Conservation (phyloP, 2,797 vertebrate genomes). For the Fundulus diaphanus region DNA sequence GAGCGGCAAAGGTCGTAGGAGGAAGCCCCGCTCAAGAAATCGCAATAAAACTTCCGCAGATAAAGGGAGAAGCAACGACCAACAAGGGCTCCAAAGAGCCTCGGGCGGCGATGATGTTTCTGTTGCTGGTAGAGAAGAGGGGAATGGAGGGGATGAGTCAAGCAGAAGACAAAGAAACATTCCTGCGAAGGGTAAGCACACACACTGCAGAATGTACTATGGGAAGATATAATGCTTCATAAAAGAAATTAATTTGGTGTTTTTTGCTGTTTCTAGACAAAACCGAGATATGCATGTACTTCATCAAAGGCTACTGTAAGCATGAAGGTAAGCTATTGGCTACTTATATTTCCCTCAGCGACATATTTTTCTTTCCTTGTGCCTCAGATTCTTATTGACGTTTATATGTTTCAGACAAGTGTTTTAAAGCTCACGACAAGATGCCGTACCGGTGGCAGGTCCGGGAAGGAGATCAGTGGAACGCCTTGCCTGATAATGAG, state of each 20-base stretch:
- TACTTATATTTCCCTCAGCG: fast-evolving
- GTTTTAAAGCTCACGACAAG: constrained; percentile 70
- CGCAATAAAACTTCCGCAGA: not conserved
- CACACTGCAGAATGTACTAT: too few species aligned
- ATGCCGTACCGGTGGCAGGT: constrained; percentile 81
- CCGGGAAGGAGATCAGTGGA: constrained; percentile 60
- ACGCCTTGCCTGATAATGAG: constrained; percentile 64
- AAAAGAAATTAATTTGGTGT: not conserved
- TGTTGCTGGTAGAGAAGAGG: not conserved
- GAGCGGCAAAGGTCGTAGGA: not conserved
- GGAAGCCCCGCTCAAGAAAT: fast-evolving
- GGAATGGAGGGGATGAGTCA: not conserved
- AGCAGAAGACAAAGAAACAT: not conserved
- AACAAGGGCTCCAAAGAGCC: too few species aligned
- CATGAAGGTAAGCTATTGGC: constrained; percentile 72
- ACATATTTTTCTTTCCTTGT: not conserved
- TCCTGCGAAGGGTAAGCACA: constrained; percentile 2
- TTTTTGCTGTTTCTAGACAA: constrained; percentile 67
- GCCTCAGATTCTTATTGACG: not conserved
- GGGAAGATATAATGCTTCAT: not conserved
- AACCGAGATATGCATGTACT: constrained; percentile 81
- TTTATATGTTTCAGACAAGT: constrained; percentile 58
- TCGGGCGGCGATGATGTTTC: not conserved
- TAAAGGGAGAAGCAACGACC: constrained; percentile 7
- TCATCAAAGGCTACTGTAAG: constrained; percentile 76